Evolutionary conservation across 2,888 invertebrate genomes (phyloP).

Genomic region (Mythimna albipuncta): DNA sequence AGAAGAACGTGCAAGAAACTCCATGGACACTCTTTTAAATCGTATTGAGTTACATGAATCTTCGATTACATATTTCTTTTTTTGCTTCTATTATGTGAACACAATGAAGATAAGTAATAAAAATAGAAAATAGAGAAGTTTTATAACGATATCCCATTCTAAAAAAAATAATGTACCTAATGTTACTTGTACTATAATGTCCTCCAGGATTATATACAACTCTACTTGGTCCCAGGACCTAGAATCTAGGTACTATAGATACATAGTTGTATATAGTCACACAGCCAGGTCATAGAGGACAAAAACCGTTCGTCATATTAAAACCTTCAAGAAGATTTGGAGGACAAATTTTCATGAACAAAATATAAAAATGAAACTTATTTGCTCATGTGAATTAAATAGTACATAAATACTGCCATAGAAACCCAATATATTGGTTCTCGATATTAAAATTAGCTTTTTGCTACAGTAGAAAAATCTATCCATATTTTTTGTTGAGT

Average conservation of each 20-base stretch:
- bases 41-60: too few species aligned
- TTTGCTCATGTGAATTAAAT: neutral
- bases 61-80: too few species aligned
- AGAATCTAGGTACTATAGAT: neutral
- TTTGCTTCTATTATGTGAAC: too few species aligned
- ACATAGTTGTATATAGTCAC: neutral
- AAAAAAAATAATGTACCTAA: too few species aligned
- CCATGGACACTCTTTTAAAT: too few species aligned
- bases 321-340: neutral
- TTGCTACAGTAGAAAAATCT: slow-evolving; percentile 21
- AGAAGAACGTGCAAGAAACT: too few species aligned
- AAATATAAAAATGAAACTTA: slow-evolving; percentile 6
- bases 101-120: too few species aligned
- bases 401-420: slow-evolving; percentile 15
- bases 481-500: slow-evolving; percentile 62
- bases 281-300: neutral
- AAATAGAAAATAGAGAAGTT: too few species aligned
- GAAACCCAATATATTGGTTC: neutral
- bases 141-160: too few species aligned
- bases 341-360: neutral
- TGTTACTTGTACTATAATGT: too few species aligned
- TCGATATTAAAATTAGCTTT: neutral
- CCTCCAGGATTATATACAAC: too few species aligned
- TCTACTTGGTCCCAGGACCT: too few species aligned
- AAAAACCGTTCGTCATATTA: neutral